phyloP scores from a whole-genome alignment of 2,113 vertebrate species.

The Zapus hudsonius region DNA sequence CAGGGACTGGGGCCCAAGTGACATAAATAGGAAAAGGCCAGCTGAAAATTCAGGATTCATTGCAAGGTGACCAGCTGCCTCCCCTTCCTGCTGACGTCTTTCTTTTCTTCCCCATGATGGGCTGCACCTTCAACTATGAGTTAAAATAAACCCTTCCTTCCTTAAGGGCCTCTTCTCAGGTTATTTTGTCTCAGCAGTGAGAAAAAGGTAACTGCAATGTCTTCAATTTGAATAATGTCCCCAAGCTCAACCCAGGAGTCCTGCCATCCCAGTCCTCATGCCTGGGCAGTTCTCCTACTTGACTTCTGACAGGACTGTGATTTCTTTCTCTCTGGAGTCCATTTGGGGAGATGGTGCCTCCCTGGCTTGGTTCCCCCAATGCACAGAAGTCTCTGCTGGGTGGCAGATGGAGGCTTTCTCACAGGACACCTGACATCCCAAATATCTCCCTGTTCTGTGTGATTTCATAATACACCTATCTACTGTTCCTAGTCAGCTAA shows the following conservation, averaged over 20 bases:
- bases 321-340: background rate
- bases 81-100: no score
- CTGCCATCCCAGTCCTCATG: background rate
- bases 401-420: background rate
- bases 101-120: no score
- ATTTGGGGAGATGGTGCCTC: background rate
- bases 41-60: no score
- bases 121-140: no score
- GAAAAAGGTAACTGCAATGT: no score
- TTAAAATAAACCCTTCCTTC: no score
- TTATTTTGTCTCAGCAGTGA: no score
- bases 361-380: background rate
- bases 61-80: no score
- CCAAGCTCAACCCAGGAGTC: background rate
- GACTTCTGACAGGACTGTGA: background rate
- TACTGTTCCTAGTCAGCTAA: background rate
- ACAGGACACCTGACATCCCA: rapidly evolving
- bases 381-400: background rate
- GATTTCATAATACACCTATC: background rate
- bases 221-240: background rate
- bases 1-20: no score
- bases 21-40: no score
- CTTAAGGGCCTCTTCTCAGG: no score
- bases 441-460: background rate
- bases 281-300: background rate